Conservation (phyloP, 53 echinoderm and acorn worm species). For the Mesocentrotus franciscanus region DNA sequence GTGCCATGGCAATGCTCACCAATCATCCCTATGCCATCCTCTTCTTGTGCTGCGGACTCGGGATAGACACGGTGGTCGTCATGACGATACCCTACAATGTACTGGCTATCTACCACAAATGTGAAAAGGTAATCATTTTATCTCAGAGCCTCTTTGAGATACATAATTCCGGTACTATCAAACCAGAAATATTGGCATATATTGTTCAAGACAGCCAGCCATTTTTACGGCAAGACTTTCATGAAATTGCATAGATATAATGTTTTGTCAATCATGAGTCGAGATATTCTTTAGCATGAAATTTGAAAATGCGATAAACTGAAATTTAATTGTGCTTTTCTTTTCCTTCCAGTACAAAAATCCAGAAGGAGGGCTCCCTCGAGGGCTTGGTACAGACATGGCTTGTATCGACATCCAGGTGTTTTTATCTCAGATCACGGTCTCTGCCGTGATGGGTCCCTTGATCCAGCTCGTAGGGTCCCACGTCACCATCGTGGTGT, state of each 20-base stretch:
- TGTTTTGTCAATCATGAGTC: background rate
- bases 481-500: conserved; percentile 47
- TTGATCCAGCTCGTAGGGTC: conserved; percentile 68
- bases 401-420: conserved; percentile 75
- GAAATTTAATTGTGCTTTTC: background rate
- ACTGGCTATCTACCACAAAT: conserved; percentile 77
- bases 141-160: too few species aligned
- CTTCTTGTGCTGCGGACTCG: conserved; percentile 63
- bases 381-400: conserved; percentile 81
- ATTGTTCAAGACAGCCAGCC: too few species aligned
- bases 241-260: background rate
- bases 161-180: too few species aligned
- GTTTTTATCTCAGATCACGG: conserved; percentile 77
- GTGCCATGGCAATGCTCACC: conserved; percentile 75
- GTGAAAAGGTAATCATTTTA: conserved; percentile 69
- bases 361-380: conserved; percentile 59
- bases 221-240: too few species aligned
- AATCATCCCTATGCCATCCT: conserved; percentile 63
- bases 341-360: conserved; percentile 47
- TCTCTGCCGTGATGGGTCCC: conserved; percentile 76
- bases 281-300: background rate
- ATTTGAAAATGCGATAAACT: too few species aligned
- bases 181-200: too few species aligned
- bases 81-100: conserved; percentile 77
- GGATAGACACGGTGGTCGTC: conserved; percentile 64